phyloP scores from a whole-genome alignment of 1,140 invertebrate species.

The Daktulosphaira vitifoliae region DNA sequence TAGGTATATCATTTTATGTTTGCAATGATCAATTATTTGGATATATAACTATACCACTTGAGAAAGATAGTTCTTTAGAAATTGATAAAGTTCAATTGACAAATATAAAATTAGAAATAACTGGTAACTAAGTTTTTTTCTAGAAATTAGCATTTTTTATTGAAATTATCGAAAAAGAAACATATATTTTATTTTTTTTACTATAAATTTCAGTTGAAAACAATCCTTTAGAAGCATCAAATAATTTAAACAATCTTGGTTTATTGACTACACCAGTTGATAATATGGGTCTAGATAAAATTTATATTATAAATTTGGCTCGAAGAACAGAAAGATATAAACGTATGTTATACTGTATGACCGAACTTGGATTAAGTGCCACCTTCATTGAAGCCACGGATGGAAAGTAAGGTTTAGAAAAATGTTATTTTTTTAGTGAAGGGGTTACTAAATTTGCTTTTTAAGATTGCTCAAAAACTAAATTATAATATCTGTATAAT shows the following conservation, averaged over 20 bases:
- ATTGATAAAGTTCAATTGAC: conserved; percentile 62
- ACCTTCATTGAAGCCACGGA: conserved; percentile 75
- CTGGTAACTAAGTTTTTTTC: conserved; percentile 46
- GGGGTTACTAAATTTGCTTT: too few relatives aligned
- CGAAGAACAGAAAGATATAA: conserved; percentile 65
- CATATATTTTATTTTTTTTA: too few relatives aligned
- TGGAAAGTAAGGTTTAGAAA: conserved; percentile 78
- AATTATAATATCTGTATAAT: too few relatives aligned
- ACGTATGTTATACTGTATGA: conserved; percentile 69
- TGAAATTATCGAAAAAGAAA: too few relatives aligned
- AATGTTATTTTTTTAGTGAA: too few relatives aligned
- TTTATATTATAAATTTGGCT: conserved; percentile 87
- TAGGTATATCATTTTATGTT: conserved; percentile 61
- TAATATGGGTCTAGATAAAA: conserved; percentile 55
- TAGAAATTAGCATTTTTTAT: too few relatives aligned
- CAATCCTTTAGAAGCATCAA: conserved; percentile 14
- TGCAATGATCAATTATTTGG: conserved; percentile 78
- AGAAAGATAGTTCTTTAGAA: conserved; percentile 54
- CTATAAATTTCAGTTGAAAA: not conserved
- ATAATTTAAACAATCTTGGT: conserved; percentile 15
- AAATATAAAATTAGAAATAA: conserved; percentile 68
- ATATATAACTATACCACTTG: conserved; percentile 71
- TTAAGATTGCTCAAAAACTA: too few relatives aligned
- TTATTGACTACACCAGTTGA: conserved; percentile 43
- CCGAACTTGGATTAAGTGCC: conserved; percentile 68